phyloP scores from a whole-genome alignment of 2,113 vertebrate species.

The Cephalophus harveyi region DNA sequence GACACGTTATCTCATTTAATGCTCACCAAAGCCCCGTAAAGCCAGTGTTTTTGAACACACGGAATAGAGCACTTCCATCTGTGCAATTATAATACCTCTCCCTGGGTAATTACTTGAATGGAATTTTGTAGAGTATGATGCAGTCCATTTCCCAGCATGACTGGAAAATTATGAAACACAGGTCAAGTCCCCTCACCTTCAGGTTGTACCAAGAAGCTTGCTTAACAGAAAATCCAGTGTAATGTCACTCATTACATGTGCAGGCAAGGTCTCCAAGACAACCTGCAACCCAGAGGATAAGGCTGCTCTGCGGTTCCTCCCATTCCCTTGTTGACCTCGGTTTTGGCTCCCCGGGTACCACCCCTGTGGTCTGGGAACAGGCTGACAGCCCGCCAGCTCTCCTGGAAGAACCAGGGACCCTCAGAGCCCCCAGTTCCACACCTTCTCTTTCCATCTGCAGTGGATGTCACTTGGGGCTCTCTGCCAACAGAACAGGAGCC shows the following conservation, averaged over 20 bases:
- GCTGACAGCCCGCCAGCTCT: background rate
- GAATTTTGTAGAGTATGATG: background rate
- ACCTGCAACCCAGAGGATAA: background rate
- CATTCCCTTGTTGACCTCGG: background rate
- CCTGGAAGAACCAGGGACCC: background rate
- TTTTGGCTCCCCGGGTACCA: background rate
- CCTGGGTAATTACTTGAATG: background rate
- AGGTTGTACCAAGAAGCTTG: background rate
- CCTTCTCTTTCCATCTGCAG: background rate
- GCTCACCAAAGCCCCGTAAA: background rate
- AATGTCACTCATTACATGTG: rapidly evolving
- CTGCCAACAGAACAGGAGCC: background rate
- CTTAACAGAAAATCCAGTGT: background rate
- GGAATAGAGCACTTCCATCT: background rate
- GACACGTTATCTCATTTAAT: background rate
- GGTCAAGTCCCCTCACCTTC: background rate
- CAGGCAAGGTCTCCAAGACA: background rate
- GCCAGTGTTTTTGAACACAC: background rate
- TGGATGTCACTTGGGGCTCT: background rate
- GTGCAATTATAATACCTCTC: background rate
- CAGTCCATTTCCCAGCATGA: slow-evolving; percentile 16
- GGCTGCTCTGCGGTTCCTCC: background rate
- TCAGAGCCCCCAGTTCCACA: rapidly evolving
- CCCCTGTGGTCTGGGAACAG: background rate
- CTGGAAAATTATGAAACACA: background rate